These are phyloP conservation scores for Lates japonicus DNA, from an alignment of 2,797 vertebrate genomes.

Conservation along the genomic window DNA sequence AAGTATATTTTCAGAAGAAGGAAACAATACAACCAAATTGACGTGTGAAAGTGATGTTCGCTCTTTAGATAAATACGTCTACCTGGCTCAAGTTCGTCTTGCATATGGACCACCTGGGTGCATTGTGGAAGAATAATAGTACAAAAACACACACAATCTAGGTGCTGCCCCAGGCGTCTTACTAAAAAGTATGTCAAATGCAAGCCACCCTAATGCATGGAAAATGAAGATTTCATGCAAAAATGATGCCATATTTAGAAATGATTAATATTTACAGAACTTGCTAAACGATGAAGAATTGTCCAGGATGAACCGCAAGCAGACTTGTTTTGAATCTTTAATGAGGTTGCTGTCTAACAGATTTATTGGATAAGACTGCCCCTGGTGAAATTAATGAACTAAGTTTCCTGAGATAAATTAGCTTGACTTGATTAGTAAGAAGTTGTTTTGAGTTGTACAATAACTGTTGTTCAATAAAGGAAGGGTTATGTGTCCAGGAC, in stretches of 20 bases:
- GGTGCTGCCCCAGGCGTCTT: background rate
- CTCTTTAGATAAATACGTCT: too few species aligned
- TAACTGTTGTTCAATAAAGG: background rate
- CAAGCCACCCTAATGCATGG: too few species aligned
- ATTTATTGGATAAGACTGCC: conserved; percentile 46
- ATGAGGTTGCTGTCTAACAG: background rate
- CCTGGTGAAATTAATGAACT: conserved; percentile 50
- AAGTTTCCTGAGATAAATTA: background rate
- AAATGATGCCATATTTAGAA: background rate
- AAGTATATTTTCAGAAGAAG: too few species aligned
- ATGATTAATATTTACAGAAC: background rate
- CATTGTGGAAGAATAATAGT: background rate
- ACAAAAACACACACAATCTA: background rate
- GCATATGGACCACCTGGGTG: too few species aligned
- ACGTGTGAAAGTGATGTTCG: too few species aligned
- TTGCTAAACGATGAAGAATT: background rate
- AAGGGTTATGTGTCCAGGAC: too few species aligned
- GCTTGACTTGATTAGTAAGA: background rate
- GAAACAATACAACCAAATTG: too few species aligned
- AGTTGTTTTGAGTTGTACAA: background rate
- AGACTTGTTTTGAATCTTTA: background rate
- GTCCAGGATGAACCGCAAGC: background rate
- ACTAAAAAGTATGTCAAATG: background rate
- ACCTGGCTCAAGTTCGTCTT: too few species aligned
- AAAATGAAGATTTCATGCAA: background rate